Evolutionary conservation across 2,797 vertebrate genomes (phyloP), one percentile per base, ranked within the genome.

Genomic region (Spinus pinus): DNA sequence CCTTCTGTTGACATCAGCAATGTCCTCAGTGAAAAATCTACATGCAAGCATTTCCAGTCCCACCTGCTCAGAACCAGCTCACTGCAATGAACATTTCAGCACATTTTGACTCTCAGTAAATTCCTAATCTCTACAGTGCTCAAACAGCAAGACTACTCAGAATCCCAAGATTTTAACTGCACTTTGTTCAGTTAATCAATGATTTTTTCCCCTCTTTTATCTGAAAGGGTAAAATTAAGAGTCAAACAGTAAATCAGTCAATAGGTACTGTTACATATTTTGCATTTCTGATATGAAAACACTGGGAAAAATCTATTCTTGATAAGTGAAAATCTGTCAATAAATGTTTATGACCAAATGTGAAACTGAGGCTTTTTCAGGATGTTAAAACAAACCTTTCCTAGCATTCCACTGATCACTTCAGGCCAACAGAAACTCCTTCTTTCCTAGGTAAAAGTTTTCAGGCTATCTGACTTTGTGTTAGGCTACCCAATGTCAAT

Each of bases 1-100:
- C 58, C 87, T 83, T 79, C 70, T 95, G 84, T 35, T 94, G 81
- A 82, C 69, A 90, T 95, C 89, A 96, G 92, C 90, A 96, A 86
- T 81, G 86, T 95, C 49, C 90, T 47, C 66, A 30, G 31, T 30
- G 18, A 93, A 94, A 96, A 75, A 65, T 20, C 65, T 54, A 25
- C 0, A 1, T 5, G 51, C 57, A 78, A 84, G 79, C 85, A 58
- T 49, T 94, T 94, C 93, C 75, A 86, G 71, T 49, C 60, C 49
- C 88, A 94, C 94, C 91, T 94, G 87, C 80, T 80, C 61, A 60
- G 62, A 53, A 33, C 42, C 62, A 89, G 69, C 14, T 58, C 5
- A 39, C 23, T 42, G 27, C 70, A 74, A 20, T 50, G 20, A 64
- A 78, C 10, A 49, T 70, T 86, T 64, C 75, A 69, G 49, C 58